A percentile compares a stretch with the other conserved stretches of the same genome.
Conservation (phyloP, 2,113 vertebrate species). For the Cochlearius cochlearius region DNA sequence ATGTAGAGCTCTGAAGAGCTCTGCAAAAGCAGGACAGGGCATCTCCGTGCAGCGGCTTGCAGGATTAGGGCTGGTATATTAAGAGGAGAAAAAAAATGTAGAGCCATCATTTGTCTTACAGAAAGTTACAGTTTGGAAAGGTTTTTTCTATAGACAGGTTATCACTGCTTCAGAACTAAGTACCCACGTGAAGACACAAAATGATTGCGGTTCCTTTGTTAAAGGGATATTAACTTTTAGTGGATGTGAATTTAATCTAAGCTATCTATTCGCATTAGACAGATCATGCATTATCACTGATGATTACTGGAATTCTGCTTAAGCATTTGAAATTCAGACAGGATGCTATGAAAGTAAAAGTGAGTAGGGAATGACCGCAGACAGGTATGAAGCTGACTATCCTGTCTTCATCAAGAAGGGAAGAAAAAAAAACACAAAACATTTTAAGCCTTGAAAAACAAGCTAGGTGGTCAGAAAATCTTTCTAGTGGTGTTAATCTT, state of each 20-base stretch:
- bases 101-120: neutral
- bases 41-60: fast-evolving
- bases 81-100: neutral
- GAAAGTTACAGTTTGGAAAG: neutral
- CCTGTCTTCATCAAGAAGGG: neutral
- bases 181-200: neutral
- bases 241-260: slow-evolving; percentile 22
- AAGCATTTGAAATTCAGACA: neutral
- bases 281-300: slow-evolving; percentile 7
- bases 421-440: neutral
- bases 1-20: neutral
- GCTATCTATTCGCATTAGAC: neutral
- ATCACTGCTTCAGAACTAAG: neutral
- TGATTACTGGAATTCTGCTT: neutral
- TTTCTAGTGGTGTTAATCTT: neutral
- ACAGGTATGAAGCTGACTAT: neutral
- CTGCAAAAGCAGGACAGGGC: neutral
- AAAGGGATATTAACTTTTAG: neutral
- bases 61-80: neutral
- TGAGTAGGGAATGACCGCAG: neutral
- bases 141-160: neutral
- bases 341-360: neutral
- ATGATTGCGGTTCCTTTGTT: neutral
- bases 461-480: neutral
- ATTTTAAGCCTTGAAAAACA: neutral